Base-by-base conservation (phyloP, 1,140 invertebrate species). In the Palaemon carinicauda region DNA sequence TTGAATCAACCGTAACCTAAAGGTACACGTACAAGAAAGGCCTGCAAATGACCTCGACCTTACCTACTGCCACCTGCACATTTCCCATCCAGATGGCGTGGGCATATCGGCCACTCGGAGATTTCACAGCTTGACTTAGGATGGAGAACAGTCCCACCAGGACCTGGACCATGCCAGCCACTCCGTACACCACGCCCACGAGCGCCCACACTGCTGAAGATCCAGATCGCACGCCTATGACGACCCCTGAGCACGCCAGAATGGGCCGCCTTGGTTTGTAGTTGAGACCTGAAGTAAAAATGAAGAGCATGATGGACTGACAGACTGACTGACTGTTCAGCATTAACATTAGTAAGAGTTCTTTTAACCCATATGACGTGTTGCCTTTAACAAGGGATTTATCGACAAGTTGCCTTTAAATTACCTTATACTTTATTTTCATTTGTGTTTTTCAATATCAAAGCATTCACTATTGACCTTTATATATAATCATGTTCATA, bases 201-300 rank as follows among this genome's bases (percentile, higher is more conserved):
- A 86, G 54, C 41, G 53, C 77, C 84, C 84, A 86, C n/a, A 86
- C 84, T 12, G 84, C 53, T n/a, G 84, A 86, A 69, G 84, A 80
- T 12, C 84, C 84, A 4, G 84, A 65, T 17, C 83, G 27, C 60
- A 86, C 75, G 33, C 83, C 83, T 17, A 56, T 54, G 41, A 77
- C 77, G 21, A 86, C 83, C 3, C 56, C 83, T 9, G 84, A 86
- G 27, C 84, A 86, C 5, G 17, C 14, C 17, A 86, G 65, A 69
- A 86, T 80, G 50, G 84, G 84, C 51, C 7, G 10, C 3, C 84
- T 60, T 12, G 84, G 84, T 24, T 60, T 41, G 65, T 86, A 86
- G 51, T 80, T 4, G 17, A 51, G 10, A 10, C 4, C 75, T 80
- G 53, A 10, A 41, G 24, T 33, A 31, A 31, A 60, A n/a, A 52